Evolutionary conservation across 2,797 vertebrate species (phyloP).

Genomic region (Tinamus major): DNA sequence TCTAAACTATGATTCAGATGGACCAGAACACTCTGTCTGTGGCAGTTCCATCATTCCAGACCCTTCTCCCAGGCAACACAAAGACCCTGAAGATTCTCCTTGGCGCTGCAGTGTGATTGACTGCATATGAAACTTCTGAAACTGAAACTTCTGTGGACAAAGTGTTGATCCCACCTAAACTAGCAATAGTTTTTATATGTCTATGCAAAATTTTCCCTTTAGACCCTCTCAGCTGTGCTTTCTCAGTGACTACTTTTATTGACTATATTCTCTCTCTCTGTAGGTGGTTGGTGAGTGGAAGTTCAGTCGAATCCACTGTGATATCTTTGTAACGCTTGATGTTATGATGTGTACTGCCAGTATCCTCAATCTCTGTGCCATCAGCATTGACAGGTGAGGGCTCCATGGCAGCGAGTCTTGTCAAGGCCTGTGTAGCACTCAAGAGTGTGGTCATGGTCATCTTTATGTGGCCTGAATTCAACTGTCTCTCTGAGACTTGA

Average conservation of each 20-base stretch:
- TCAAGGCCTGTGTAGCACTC: not conserved
- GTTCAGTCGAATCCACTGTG: slow-evolving; percentile 97
- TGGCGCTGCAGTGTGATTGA: not conserved
- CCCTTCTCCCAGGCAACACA: not conserved
- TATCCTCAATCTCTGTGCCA: slow-evolving; percentile 98
- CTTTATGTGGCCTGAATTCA: fast-evolving
- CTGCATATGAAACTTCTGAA: not conserved
- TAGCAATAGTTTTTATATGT: fast-evolving
- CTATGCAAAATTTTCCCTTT: not conserved
- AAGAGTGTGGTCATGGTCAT: not conserved
- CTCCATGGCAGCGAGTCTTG: not conserved
- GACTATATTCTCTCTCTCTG: slow-evolving; percentile 4
- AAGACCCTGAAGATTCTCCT: not conserved
- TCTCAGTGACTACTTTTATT: not conserved
- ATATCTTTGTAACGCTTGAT: slow-evolving; percentile 97
- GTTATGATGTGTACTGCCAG: slow-evolving; percentile 99
- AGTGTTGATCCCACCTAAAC: not conserved
- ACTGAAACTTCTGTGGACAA: not conserved
- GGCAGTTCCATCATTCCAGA: not conserved
- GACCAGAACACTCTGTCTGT: not conserved
- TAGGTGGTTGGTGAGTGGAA: slow-evolving; percentile 98
- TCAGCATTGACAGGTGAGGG: slow-evolving; percentile 98
- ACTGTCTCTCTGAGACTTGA: not conserved
- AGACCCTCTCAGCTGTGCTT: not conserved
- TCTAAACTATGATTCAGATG: not conserved